A percentile compares a stretch with the other conserved stretches of the same genome.
Conservation (phyloP, 2,113 vertebrate genomes). For the Aegithalos caudatus region DNA sequence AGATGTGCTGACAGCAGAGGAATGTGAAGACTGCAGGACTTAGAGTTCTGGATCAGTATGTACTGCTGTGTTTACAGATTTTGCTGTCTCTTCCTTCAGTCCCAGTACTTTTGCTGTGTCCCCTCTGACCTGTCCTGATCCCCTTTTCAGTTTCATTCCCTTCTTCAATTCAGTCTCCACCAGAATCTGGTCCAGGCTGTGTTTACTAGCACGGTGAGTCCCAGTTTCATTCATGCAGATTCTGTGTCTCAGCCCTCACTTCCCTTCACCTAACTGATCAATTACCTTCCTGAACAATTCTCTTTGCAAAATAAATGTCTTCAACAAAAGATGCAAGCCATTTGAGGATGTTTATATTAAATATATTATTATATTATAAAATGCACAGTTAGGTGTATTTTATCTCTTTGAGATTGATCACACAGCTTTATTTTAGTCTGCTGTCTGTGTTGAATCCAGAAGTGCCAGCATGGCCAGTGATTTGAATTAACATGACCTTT, state of each 20-base stretch:
- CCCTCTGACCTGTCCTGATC: not conserved
- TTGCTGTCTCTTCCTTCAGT: not conserved
- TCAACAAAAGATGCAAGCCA: not conserved
- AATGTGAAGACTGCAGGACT: not conserved
- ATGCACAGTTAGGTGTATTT: not conserved
- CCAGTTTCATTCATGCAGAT: rapidly evolving
- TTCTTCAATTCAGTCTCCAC: not conserved
- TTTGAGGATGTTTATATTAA: not conserved
- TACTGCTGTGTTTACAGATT: not conserved
- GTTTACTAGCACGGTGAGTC: not conserved
- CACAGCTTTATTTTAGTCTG: not conserved
- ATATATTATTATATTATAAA: not conserved
- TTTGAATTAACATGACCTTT: conserved; percentile 3
- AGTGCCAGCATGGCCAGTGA: not conserved
- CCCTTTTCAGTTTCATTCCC: not conserved
- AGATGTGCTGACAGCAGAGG: not conserved
- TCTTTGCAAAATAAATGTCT: not conserved
- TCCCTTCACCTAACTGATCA: not conserved
- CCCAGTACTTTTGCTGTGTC: not conserved
- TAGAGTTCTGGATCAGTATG: not conserved
- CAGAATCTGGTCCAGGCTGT: not conserved
- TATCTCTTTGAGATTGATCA: not conserved
- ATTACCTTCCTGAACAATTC: not conserved
- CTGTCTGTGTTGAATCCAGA: not conserved
- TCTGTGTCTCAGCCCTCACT: not conserved